Conservation (phyloP, 2,797 vertebrate species). For the Hafferia zeledoni region DNA sequence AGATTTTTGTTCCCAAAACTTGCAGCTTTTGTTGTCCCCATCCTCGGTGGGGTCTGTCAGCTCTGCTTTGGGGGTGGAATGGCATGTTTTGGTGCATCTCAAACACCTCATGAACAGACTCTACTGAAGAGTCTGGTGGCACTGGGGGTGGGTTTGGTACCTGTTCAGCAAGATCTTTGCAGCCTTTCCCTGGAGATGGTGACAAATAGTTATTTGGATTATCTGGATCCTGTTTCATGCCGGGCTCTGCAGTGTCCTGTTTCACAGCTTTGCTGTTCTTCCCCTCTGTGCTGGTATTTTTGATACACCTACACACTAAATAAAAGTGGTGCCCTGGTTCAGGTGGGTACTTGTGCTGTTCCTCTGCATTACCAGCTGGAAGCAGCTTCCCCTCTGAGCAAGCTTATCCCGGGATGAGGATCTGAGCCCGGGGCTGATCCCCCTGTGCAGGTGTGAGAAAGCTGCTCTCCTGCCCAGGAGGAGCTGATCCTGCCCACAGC, state of each 20-base stretch:
- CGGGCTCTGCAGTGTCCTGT: background rate
- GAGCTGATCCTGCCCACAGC: background rate
- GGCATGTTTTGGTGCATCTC: background rate
- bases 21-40: background rate
- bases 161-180: background rate
- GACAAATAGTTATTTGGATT: background rate
- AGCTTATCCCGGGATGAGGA: background rate
- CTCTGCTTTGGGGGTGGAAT: background rate
- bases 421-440: background rate
- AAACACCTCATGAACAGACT: background rate
- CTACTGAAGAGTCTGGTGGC: background rate
- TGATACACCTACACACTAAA: too few species aligned
- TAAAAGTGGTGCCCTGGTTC: background rate
- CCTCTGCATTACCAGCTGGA: background rate
- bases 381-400: background rate
- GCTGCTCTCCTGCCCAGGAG: background rate
- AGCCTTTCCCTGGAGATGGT: background rate
- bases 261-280: background rate
- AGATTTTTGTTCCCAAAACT: background rate
- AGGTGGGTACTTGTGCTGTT: background rate
- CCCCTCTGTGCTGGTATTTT: background rate
- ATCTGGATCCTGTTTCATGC: background rate
- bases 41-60: accelerated
- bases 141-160: background rate
- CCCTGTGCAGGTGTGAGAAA: background rate